These are phyloP conservation scores for Periophthalmus modestus DNA, from an alignment of 2,113 vertebrate genomes.

Conservation along the genomic window DNA sequence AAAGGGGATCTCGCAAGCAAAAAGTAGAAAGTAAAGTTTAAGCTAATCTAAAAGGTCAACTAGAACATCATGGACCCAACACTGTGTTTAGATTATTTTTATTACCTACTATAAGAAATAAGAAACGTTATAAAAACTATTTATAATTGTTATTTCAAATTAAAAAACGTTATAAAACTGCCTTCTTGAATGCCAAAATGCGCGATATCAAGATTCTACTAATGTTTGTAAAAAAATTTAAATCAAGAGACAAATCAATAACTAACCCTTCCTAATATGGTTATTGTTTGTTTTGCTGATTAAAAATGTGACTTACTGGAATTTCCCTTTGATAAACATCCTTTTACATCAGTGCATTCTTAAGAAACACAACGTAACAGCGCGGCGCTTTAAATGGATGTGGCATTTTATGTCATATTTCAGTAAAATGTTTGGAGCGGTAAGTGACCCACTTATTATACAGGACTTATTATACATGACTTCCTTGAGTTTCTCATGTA, in stretches of 20 bases:
- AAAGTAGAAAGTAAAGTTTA: too few species aligned
- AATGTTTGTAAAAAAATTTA: not conserved
- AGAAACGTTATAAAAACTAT: too few species aligned
- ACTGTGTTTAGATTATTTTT: too few species aligned
- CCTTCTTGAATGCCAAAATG: too few species aligned
- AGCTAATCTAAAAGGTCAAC: too few species aligned
- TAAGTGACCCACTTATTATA: conserved; percentile 3
- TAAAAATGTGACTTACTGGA: conserved; percentile 72
- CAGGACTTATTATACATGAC: conserved; percentile 1
- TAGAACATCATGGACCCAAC: too few species aligned
- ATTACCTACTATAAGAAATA: too few species aligned
- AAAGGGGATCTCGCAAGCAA: too few species aligned
- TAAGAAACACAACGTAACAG: conserved; percentile 38
- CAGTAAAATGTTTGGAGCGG: not conserved
- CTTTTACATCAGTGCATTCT: conserved; percentile 53
- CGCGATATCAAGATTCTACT: not conserved
- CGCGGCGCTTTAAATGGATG: too few species aligned
- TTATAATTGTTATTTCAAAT: too few species aligned
- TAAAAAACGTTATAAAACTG: too few species aligned
- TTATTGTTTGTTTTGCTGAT: conserved; percentile 60
- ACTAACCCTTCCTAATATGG: not conserved
- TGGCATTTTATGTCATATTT: too few species aligned
- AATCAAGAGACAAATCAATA: not conserved
- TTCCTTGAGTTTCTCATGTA: not conserved
- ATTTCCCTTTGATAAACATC: conserved; percentile 65